Conservation (phyloP, 2,888 invertebrate genomes). For the Pyrrhia umbra region DNA sequence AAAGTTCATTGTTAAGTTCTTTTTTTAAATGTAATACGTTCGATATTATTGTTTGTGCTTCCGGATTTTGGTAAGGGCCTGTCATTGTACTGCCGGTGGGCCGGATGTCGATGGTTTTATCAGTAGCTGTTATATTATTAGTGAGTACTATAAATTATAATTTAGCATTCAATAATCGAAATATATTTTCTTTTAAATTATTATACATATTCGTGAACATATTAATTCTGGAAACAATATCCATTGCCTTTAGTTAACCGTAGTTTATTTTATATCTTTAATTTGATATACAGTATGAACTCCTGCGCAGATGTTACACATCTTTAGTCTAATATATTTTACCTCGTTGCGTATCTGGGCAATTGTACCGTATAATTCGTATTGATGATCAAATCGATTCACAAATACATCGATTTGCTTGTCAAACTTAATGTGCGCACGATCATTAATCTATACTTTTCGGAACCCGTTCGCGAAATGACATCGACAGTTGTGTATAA, state of each 20-base stretch:
- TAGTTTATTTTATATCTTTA: too few relatives aligned
- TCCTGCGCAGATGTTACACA: conserved; percentile 36
- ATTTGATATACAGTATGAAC: neutral
- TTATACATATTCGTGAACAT: neutral
- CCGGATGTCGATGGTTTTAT: conserved; percentile 49
- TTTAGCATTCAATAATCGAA: conserved; percentile 6
- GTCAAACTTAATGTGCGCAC: conserved; percentile 60
- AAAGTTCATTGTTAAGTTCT: conserved; percentile 70
- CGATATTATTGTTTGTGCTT: conserved; percentile 64
- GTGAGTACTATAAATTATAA: conserved; percentile 19
- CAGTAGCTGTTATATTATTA: conserved; percentile 44
- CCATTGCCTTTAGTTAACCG: too few relatives aligned
- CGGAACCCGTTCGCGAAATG: conserved; percentile 65
- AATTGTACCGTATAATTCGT: conserved; percentile 83
- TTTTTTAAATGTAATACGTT: conserved; percentile 62
- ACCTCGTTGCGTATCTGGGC: conserved; percentile 60
- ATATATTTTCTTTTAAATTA: conserved; percentile 12
- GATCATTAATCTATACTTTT: conserved; percentile 72
- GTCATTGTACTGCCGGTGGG: conserved; percentile 53
- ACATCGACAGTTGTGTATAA: conserved; percentile 57
- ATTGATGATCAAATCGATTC: conserved; percentile 82
- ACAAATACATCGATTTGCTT: conserved; percentile 72
- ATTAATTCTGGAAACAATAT: neutral
- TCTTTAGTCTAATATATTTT: conserved; percentile 22
- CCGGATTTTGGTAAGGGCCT: conserved; percentile 59